A percentile compares a stretch with the other conserved stretches of the same genome.
These are phyloP conservation scores for Leucophenga maculata DNA, from an alignment of 2,888 invertebrate species.

Conservation along the genomic window DNA sequence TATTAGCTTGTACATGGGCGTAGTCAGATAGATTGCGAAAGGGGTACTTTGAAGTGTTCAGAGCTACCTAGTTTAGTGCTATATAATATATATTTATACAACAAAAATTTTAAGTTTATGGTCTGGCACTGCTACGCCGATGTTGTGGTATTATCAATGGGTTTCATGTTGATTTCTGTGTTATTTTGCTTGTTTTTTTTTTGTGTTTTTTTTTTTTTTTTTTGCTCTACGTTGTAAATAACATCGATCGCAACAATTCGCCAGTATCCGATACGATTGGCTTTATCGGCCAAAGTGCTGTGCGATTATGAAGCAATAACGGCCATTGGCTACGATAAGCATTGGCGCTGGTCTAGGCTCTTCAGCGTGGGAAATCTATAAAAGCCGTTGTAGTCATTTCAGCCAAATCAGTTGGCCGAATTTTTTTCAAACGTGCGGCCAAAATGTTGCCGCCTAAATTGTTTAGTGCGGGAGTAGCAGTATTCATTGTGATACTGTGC, in stretches of 20 bases:
- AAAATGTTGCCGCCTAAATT: constrained; percentile 59
- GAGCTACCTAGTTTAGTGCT: too few relatives aligned
- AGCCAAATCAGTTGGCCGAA: constrained; percentile 60
- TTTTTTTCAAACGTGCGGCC: constrained; percentile 58
- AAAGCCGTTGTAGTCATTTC: constrained; percentile 46
- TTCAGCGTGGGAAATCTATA: constrained; percentile 55
- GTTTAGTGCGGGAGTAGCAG: constrained; percentile 50
- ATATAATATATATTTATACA: too few relatives aligned
- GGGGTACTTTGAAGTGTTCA: too few relatives aligned
- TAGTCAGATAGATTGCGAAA: too few relatives aligned
- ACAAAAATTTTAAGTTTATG: too few relatives aligned
- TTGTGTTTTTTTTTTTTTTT: not conserved
- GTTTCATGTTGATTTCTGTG: constrained; percentile 9
- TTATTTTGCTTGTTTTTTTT: not conserved
- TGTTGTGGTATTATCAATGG: not conserved
- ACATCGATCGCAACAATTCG: constrained; percentile 36
- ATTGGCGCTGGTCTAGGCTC: constrained; percentile 35
- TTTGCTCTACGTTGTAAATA: constrained; percentile 50
- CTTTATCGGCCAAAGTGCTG: constrained; percentile 52
- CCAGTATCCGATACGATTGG: not conserved
- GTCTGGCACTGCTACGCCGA: too few relatives aligned
- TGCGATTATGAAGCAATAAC: constrained; percentile 54
- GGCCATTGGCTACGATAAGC: constrained; percentile 36
- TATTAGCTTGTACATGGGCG: too few relatives aligned
- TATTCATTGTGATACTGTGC: constrained; percentile 59